A percentile compares a stretch with the other conserved stretches of the same genome.
These are phyloP conservation scores for Isotomurus palustris DNA, from an alignment of 2,888 invertebrate genomes.

Conservation along the genomic window DNA sequence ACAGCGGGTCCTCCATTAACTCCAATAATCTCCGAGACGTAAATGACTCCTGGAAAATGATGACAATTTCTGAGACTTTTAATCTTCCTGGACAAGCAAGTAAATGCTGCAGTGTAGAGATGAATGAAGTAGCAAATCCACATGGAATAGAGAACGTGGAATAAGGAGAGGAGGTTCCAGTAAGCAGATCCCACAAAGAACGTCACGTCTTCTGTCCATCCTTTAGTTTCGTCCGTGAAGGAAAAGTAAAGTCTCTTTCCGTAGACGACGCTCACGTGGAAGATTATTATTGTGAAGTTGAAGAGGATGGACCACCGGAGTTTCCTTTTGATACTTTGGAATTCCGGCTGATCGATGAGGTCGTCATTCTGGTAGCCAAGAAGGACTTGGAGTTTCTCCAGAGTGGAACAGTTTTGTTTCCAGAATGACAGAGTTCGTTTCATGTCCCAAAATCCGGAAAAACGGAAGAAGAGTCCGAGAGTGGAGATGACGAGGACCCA, in stretches of 20 bases:
- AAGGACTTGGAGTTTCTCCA: neutral
- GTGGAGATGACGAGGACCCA: neutral
- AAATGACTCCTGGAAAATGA: neutral
- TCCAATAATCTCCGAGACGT: neutral
- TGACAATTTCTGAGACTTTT: neutral
- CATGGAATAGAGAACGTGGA: slow-evolving; percentile 1
- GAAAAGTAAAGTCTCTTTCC: neutral
- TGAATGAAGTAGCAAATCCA: slow-evolving; percentile 3
- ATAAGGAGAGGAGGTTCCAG: neutral
- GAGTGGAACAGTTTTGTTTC: neutral
- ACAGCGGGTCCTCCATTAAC: neutral
- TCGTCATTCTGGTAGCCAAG: neutral
- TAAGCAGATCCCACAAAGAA: neutral
- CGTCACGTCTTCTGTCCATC: neutral
- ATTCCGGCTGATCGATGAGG: neutral
- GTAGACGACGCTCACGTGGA: neutral
- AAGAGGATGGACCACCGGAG: neutral
- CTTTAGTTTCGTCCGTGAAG: neutral
- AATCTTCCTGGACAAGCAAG: neutral
- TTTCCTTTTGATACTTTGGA: neutral
- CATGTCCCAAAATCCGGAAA: neutral
- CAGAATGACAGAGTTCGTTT: neutral
- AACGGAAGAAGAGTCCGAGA: neutral
- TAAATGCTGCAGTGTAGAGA: neutral
- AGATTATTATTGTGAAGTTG: neutral